A percentile compares a stretch with the other conserved stretches of the same genome.
Conservation (phyloP, 2,797 vertebrate genomes). For the Anniella stebbinsi region DNA sequence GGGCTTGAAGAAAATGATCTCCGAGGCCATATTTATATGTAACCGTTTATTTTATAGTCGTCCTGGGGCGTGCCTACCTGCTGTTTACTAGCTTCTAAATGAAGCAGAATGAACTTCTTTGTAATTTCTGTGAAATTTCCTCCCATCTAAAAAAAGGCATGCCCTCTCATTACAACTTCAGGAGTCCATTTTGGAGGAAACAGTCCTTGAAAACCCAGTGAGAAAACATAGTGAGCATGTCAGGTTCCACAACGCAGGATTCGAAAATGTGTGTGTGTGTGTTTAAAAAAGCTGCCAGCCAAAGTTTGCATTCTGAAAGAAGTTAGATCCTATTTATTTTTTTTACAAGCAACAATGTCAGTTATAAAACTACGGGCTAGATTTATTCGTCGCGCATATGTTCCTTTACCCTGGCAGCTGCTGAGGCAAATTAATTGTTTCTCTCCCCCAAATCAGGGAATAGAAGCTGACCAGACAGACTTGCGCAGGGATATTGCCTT, state of each 20-base stretch:
- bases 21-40: not conserved
- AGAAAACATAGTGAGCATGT: not conserved
- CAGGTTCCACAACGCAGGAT: not conserved
- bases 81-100: not conserved
- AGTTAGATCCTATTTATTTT: fast-evolving
- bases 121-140: not conserved
- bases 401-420: not conserved
- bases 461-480: slow-evolving; percentile 88
- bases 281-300: not conserved
- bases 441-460: slow-evolving; percentile 77
- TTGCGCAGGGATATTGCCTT: slow-evolving; percentile 87
- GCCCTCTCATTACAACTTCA: not conserved
- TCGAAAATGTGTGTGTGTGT: not conserved
- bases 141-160: not conserved
- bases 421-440: not conserved
- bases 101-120: not conserved
- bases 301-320: not conserved
- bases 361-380: not conserved
- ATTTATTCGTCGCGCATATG: not conserved
- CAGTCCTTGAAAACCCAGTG: not conserved
- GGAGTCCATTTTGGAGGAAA: not conserved
- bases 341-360: not conserved
- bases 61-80: too few species aligned
- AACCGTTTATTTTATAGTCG: not conserved
- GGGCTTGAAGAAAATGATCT: not conserved